These are phyloP conservation scores for Orussus abietinus DNA, from an alignment of 1,140 invertebrate species.

Conservation along the genomic window DNA sequence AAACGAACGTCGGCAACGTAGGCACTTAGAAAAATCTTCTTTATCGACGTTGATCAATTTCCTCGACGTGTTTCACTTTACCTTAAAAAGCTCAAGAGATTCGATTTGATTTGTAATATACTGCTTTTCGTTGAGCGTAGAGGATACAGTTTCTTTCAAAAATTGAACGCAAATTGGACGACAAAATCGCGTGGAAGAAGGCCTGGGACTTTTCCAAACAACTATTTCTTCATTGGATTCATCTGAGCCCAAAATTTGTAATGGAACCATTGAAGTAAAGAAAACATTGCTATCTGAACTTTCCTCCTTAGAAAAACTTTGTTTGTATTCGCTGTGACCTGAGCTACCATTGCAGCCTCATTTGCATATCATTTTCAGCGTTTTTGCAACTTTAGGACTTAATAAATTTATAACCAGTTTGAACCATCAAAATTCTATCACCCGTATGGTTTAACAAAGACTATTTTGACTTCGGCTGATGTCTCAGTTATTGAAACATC, in stretches of 20 bases:
- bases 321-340: conserved; percentile 23
- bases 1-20: too few relatives aligned
- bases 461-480: conserved; percentile 20
- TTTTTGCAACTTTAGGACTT: conserved; percentile 3
- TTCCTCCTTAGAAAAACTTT: conserved; percentile 24
- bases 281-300: conserved; percentile 28
- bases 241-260: conserved; percentile 23
- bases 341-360: conserved; percentile 23
- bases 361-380: conserved; percentile 20
- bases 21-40: too few relatives aligned
- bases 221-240: conserved; percentile 20
- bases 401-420: conserved; percentile 13
- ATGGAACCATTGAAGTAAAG: conserved; percentile 32
- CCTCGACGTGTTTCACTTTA: too few relatives aligned
- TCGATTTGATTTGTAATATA: conserved; percentile 20
- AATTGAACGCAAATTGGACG: conserved; percentile 27
- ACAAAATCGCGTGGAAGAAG: conserved; percentile 26
- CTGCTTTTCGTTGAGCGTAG: conserved; percentile 16
- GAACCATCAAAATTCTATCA: conserved; percentile 13
- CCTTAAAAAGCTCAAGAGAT: too few relatives aligned
- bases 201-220: conserved; percentile 31
- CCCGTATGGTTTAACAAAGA: conserved; percentile 17
- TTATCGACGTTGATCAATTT: too few relatives aligned
- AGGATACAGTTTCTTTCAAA: conserved; percentile 20
- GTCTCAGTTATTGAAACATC: conserved; percentile 15